Conservation (phyloP, 2,113 vertebrate genomes). For the Neolamprologus caudopunctatus region DNA sequence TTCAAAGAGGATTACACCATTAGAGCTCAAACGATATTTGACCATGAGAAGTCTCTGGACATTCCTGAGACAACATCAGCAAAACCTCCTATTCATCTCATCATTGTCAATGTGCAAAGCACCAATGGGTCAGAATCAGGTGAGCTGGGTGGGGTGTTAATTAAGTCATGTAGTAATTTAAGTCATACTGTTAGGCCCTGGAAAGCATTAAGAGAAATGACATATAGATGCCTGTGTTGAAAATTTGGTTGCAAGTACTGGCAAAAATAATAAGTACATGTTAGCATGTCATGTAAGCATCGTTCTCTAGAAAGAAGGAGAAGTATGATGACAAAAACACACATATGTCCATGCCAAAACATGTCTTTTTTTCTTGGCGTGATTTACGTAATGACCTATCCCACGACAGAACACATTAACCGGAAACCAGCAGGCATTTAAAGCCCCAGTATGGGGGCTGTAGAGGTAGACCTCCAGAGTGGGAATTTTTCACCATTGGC, state of each 20-base stretch:
- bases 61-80: not conserved
- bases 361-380: not conserved
- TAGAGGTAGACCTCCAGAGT: not conserved
- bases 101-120: slow-evolving; percentile 73
- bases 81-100: slow-evolving; percentile 56
- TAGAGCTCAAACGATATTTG: not conserved
- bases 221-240: not conserved
- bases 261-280: not conserved
- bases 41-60: slow-evolving; percentile 46
- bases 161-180: not conserved
- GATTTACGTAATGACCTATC: not conserved
- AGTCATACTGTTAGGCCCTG: not conserved
- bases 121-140: slow-evolving; percentile 83
- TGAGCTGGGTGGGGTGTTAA: slow-evolving; percentile 47
- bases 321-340: not conserved
- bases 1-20: slow-evolving; percentile 51
- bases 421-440: not conserved
- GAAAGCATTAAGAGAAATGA: not conserved
- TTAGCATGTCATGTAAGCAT: not conserved
- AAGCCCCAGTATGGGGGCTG: not conserved
- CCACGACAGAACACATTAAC: not conserved
- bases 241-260: not conserved
- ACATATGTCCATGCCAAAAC: not conserved
- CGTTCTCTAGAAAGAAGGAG: not conserved
- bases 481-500: not conserved